Evolutionary conservation across 2,888 invertebrate genomes (phyloP), one percentile per base, ranked within the genome.

Genomic region (Cerceris rybyensis): DNA sequence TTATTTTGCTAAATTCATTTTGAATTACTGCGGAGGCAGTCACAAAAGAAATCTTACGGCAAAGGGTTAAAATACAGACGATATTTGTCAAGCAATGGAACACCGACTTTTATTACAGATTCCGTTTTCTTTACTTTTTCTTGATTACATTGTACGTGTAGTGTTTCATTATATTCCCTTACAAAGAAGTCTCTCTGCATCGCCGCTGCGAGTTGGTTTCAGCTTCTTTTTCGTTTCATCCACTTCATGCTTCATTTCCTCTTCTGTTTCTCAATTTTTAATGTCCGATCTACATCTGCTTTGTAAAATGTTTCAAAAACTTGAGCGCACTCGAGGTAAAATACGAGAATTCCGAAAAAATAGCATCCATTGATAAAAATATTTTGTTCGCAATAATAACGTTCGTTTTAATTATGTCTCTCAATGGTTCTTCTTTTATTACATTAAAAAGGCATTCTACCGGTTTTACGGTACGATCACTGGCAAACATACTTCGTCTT

Each of bases 371-470:
- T 63, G 16, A 1, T 8, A 39, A 11, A 46, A 63, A 46, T 39
- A 43, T 43, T 63, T 54, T 17, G n/a, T 43, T 43, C 14, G 14
- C 28, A 6, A 11, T 6, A 39, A 28, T 42, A 59, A 57, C 42
- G 55, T 54, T 17, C 13, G 0, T 14, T 42, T 11, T 55, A 55
- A 65, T 49, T 17, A 16, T 54, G 6, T 42, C 73, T 49, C 2
- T 46, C 13, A 13, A 50, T 41, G 55, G 55, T 74, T 71, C 41
- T 17, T 65, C 42, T 16, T 28, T 41, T 49, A 43, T 14, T 28
- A n/a, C 46, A 59, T 9, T 28, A 49, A 49, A 14, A 49, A 42
- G 55, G 13, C 16, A 46, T 42, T 7, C 13, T 42, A 41, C 59
- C 16, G 28, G 9, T 46, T 41, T 4, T 11, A 16, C 11, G 14